Percentiles rank a stretch among this genome's conserved stretches.
Conservation (phyloP, 53 echinoderm and acorn worm genomes). For the Mesocentrotus franciscanus region DNA sequence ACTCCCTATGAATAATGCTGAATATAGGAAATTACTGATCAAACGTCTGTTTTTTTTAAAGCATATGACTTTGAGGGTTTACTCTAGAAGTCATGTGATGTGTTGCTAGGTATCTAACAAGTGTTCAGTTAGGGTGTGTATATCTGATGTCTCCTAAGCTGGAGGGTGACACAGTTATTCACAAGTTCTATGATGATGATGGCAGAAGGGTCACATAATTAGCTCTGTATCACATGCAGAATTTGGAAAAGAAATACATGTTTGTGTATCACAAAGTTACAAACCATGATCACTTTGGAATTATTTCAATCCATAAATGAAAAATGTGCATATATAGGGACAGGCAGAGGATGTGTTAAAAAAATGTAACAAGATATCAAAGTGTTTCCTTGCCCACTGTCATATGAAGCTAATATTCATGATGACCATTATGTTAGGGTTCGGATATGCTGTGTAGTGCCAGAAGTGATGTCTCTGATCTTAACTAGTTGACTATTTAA, state of each 20-base stretch:
- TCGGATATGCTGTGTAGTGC: background rate
- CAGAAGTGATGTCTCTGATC: background rate
- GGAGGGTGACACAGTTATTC: background rate
- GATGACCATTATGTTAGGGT: background rate
- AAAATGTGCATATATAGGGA: background rate
- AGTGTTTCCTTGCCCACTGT: too few species aligned
- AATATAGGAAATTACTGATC: background rate
- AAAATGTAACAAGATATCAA: background rate
- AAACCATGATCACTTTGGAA: background rate
- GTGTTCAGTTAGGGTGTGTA: background rate
- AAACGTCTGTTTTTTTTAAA: background rate
- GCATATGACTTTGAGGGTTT: background rate
- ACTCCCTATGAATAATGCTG: slow-evolving; percentile 2
- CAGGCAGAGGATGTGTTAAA: too few species aligned
- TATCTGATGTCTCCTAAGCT: background rate
- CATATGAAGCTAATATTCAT: too few species aligned
- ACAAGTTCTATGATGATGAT: background rate
- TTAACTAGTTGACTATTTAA: background rate
- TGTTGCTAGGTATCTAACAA: slow-evolving; percentile 22
- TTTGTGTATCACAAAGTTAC: background rate
- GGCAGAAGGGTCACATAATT: background rate
- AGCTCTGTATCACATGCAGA: background rate
- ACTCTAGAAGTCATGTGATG: slow-evolving; percentile 31
- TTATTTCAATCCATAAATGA: too few species aligned
- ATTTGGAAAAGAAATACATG: background rate